Conservation (phyloP, 2,113 vertebrate genomes). For the Chamaea fasciata region DNA sequence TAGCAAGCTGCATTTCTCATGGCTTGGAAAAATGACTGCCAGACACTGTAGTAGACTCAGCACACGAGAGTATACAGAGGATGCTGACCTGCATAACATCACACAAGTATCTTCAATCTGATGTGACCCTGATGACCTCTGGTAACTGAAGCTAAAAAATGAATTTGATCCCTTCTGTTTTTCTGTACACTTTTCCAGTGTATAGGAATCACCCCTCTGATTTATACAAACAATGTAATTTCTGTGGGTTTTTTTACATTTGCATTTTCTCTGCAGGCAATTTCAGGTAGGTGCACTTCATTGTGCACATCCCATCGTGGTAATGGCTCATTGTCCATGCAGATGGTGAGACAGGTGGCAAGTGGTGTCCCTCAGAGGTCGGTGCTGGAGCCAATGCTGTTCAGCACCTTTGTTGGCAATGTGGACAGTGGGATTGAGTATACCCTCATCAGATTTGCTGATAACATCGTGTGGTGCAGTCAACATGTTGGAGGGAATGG, state of each 20-base stretch:
- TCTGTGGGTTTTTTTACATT: not conserved
- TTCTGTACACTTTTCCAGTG: not conserved
- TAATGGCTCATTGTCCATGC: not conserved
- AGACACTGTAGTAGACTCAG: not conserved
- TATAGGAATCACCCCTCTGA: not conserved
- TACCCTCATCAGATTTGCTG: not conserved
- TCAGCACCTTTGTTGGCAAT: not conserved
- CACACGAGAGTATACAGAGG: not conserved
- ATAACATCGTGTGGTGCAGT: not conserved
- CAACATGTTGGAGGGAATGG: not conserved
- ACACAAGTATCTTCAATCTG: not conserved
- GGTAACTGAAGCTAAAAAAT: not conserved
- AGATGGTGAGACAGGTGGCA: fast-evolving
- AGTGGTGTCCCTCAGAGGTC: not conserved
- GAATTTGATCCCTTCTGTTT: not conserved
- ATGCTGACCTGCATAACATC: not conserved
- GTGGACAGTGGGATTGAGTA: not conserved
- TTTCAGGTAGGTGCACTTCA: not conserved
- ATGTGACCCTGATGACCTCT: not conserved
- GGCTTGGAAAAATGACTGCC: not conserved
- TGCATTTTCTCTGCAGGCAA: not conserved
- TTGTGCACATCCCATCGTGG: not conserved
- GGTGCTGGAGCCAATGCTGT: not conserved
- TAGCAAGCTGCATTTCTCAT: not conserved
- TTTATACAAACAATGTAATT: not conserved